phyloP scores from a whole-genome alignment of 2,888 invertebrate species.

The Andrena bicolor region DNA sequence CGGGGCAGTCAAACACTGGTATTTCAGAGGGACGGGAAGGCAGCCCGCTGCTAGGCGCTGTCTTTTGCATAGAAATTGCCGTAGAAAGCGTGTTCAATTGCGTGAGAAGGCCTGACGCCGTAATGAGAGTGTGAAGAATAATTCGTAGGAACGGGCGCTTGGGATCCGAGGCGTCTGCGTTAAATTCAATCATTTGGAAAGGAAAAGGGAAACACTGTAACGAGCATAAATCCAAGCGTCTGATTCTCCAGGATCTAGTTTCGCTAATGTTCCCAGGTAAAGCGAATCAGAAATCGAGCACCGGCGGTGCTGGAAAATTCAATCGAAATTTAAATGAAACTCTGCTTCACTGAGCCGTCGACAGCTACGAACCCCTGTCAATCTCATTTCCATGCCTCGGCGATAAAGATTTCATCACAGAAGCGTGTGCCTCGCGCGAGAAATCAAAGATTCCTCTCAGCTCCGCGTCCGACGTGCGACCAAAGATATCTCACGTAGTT shows the following conservation, averaged over 20 bases:
- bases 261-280: background rate
- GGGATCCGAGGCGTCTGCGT: background rate
- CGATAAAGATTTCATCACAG: slow-evolving; percentile 10
- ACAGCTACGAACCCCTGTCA: background rate
- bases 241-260: background rate
- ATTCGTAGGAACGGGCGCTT: slow-evolving; percentile 3
- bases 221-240: background rate
- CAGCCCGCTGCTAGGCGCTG: background rate
- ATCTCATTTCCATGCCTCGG: background rate
- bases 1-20: background rate
- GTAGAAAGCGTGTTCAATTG: slow-evolving; percentile 17
- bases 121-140: slow-evolving; percentile 8
- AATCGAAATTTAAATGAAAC: background rate
- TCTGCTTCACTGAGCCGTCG: background rate
- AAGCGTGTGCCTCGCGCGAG: slow-evolving; percentile 1
- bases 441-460: background rate
- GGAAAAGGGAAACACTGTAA: background rate
- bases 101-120: background rate
- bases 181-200: slow-evolving; percentile 19
- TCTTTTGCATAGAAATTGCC: slow-evolving; percentile 25
- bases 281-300: background rate
- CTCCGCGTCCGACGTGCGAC: background rate
- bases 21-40: background rate
- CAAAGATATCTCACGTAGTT: slow-evolving; percentile 20
- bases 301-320: background rate